Percentiles rank a stretch among this genome's conserved stretches.
These are phyloP conservation scores for Hypsopygia costalis DNA, from an alignment of 2,888 invertebrate genomes.

Conservation along the genomic window DNA sequence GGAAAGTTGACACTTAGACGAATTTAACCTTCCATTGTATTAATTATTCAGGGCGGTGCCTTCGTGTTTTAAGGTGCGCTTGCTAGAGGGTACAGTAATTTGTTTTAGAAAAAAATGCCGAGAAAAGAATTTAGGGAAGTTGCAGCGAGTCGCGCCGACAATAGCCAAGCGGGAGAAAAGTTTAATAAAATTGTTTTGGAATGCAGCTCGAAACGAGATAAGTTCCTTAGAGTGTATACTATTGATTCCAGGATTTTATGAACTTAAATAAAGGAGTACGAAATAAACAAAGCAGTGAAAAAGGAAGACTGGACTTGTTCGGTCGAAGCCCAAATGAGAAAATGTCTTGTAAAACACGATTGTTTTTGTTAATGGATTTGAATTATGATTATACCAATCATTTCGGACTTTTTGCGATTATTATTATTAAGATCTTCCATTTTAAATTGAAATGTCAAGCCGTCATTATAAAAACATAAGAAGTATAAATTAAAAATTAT, in stretches of 20 bases:
- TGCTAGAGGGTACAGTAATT: conserved; percentile 67
- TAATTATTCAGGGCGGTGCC: conserved; percentile 77
- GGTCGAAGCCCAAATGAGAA: background rate
- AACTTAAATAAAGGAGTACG: conserved; percentile 19
- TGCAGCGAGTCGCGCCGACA: conserved; percentile 52
- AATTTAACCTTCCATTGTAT: conserved; percentile 79
- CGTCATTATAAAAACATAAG: too few relatives aligned
- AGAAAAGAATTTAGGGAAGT: conserved; percentile 67
- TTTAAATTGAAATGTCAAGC: too few relatives aligned
- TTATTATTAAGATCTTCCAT: too few relatives aligned
- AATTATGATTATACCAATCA: too few relatives aligned
- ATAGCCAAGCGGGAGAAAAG: conserved; percentile 55
- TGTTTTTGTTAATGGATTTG: background rate
- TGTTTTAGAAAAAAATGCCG: conserved; percentile 62
- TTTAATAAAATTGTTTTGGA: conserved; percentile 74
- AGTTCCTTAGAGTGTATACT: conserved; percentile 52
- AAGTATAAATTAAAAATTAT: too few relatives aligned
- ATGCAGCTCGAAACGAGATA: conserved; percentile 65
- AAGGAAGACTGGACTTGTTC: conserved; percentile 3
- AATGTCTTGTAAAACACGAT: background rate
- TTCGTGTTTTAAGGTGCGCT: conserved; percentile 73
- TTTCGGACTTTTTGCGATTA: too few relatives aligned
- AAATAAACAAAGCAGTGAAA: conserved; percentile 17
- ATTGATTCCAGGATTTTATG: conserved; percentile 50
- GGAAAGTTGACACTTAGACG: conserved; percentile 77